Evolutionary conservation across 30 jellyfish, hydroid and myxozoan species (phyloP), one percentile per base, ranked within the genome.

Genomic region (Morbakka virulenta): DNA sequence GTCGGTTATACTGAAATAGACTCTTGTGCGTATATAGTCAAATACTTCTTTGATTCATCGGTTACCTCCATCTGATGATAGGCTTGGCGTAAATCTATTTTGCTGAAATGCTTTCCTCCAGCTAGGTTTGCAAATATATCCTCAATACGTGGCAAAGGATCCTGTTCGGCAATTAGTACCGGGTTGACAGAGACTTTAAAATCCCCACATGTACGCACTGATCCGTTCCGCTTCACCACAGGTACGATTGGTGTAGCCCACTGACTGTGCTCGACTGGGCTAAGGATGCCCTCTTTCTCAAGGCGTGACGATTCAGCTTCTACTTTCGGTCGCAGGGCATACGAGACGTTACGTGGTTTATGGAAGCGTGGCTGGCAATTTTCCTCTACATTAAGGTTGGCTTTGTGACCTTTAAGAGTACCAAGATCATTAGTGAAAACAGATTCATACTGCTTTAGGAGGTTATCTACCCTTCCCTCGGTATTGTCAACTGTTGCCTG

Each of bases 141-240:
- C 17, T 41, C 57, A 17, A 41, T 41, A 47, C 66, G 81, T 36
- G 81, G 89, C 63, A 76, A 34, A 76, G 69, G 87, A 35, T 61
- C 35, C 79, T 62, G 87, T 21, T 57, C 26, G 64, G 64, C 79
- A 24, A 61, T 61, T 70, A 21, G 35, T 61, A 61, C 64, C 62
- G 87, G 87, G 47, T 76, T 76, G 22, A 73, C 85, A 65, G 86
- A 50, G 32, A 79, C 90, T 67, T 76, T 22, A 67, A 65, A 79
- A 62, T 79, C 90, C 32, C 90, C 90, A 67, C 83, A 79, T 71
- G 52, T 17, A 34, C 83, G 83, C 32, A 79, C 90, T 79, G n/a
- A n/a, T n/a, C n/a, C n/a, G n/a, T n/a, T n/a, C n/a, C n/a, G n/a
- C n/a, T n/a, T n/a, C n/a, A n/a, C n/a, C n/a, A n/a, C n/a, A n/a